These are phyloP conservation scores for Platycheirus albimanus DNA, from an alignment of 2,888 invertebrate species.

Conservation along the genomic window DNA sequence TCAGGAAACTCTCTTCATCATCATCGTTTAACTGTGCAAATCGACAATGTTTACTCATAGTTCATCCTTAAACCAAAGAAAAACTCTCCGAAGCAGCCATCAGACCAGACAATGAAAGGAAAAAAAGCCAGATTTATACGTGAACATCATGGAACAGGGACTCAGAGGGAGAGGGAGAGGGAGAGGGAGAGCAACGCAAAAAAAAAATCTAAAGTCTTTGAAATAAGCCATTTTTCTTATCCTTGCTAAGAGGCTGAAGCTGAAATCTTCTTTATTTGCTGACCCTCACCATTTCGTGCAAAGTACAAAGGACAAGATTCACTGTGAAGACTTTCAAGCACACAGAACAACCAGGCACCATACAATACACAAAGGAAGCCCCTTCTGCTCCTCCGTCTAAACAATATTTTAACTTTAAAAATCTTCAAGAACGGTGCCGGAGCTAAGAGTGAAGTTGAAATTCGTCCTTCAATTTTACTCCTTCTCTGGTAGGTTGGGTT, in stretches of 20 bases:
- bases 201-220: conserved; percentile 44
- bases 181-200: not conserved
- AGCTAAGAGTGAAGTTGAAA: conserved; percentile 35
- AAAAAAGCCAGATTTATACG: not conserved
- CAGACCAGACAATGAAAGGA: conserved; percentile 56
- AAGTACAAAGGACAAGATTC: conserved; percentile 14
- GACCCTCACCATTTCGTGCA: conserved; percentile 56
- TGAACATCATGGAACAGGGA: not conserved
- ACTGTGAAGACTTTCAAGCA: conserved; percentile 28
- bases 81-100: conserved; percentile 44
- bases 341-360: conserved; percentile 37
- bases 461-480: conserved; percentile 47
- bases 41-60: conserved; percentile 71
- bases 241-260: conserved; percentile 68
- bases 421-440: conserved; percentile 29
- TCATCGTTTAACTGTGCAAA: conserved; percentile 73
- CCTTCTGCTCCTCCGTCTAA: conserved; percentile 33
- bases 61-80: conserved; percentile 69
- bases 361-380: conserved; percentile 51
- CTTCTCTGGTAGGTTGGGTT: too few species aligned
- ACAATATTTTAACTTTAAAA: conserved; percentile 53
- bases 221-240: conserved; percentile 73
- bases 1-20: conserved; percentile 62
- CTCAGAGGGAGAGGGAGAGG: not conserved
- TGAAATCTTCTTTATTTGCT: conserved; percentile 68